Base-by-base conservation (phyloP, 2,797 vertebrate genomes). In the Anolis apletophallus region DNA sequence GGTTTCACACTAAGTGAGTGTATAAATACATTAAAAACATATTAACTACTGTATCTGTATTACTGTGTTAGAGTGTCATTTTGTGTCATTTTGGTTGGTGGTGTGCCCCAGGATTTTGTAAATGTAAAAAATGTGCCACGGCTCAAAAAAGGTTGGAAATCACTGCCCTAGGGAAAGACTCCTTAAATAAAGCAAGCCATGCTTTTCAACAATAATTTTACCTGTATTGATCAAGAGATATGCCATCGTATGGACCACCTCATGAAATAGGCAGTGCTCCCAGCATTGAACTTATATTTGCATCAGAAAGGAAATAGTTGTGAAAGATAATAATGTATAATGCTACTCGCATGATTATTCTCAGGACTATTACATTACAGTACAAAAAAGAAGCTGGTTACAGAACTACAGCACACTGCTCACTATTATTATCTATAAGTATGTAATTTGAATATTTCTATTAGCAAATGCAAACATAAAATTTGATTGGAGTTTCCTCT, bases 381-480 rank as follows among this genome's bases (percentile, higher is more conserved):
- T 8, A 17, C 68, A 68, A 61, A 59, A 40, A 86, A 5, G 50
- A 81, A 55, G 46, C 79, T 0, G 16, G 1, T 46, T 55, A 55
- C 74, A 57, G 83, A 72, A 68, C 19, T 12, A 46, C 3, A 80
- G 19, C 17, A 71, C 8, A 11, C 4, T 19, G 12, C 59, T 10
- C 26, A 67, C 16, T 46, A 54, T 67, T 50, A 52, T 19, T 23
- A 40, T 21, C 0, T 17, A 50, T 67, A n/a, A 50, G 80, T 3
- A 68, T 81, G 29, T 82, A 14, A 72, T 55, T 74, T 85, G 84
- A 85, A 8, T 59, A 67, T 55, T 67, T 86, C 71, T 40, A 74
- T 64, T 80, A 78, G 77, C 0, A 21, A 86, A 26, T 26, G 46
- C 1, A 81, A 36, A 36, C 85, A 89, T 81, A 29, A 75, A 32